Base-by-base conservation (phyloP, 2,888 invertebrate species). In the Trachelus iudaicus region DNA sequence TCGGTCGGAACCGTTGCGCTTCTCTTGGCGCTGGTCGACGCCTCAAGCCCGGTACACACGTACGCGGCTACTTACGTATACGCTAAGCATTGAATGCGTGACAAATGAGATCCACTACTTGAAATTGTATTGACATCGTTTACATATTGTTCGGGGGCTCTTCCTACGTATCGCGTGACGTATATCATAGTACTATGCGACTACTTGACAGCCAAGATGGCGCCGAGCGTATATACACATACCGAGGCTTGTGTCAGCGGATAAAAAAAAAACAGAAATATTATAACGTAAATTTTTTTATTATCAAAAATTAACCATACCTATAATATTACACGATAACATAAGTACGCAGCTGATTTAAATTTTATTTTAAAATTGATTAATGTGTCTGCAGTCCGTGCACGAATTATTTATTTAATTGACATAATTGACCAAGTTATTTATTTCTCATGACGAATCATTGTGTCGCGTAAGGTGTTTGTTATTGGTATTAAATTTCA, bases 1-100 rank as follows among this genome's bases (percentile, higher is more conserved):
- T 71, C 71, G 71, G 15, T 56, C 31, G 71, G 4, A 31, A 71
- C 71, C 71, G 71, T 34, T 15, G 71, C 31, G 33, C 31, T 30
- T 40, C 40, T 15, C 40, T 9, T 15, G 40, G 23, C 2, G 40
- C 23, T 1, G 1, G 2, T 1, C 23, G 23, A 56, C 9, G 23
- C 23, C 40, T 56, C 6, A 56, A 56, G 40, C 23, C 4, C n/a
- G 56, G 76, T 30, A 69, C 76, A 73, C 79, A 80, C 76, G 79
- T 77, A 6, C 40, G 40, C 40, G 40, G 77, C 68, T 56, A 71
- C 33, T 69, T 33, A 40, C 34, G 77, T 40, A 56, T 74, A 69
- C 13, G n/a, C 12, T 69, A 34, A 56, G 34, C 15, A 33, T 23
- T 73, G 30, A 13, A 75, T 31, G 12, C 68, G 13, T 6, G 23